Conservation (phyloP, 2,888 invertebrate genomes). For the Chaetoderma sp. region DNA sequence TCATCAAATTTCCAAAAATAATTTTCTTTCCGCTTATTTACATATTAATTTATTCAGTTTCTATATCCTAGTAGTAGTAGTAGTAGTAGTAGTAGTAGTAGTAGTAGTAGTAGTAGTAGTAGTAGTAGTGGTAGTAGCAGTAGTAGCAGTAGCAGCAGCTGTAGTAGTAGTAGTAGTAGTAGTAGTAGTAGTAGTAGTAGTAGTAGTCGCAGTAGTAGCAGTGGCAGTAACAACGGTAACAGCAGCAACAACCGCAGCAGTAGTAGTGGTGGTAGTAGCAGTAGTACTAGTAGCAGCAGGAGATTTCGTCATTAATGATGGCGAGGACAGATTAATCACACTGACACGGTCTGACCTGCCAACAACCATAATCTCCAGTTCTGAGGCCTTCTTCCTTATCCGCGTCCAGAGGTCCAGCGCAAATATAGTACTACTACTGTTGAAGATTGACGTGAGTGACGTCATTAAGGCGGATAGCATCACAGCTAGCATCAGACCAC, state of each 20-base stretch:
- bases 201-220: no score
- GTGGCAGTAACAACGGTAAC: background rate
- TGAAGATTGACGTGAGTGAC: slow-evolving; percentile 61
- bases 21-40: no score
- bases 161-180: background rate
- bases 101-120: slow-evolving; percentile 3
- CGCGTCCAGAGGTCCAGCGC: slow-evolving; percentile 60
- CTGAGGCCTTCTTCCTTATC: slow-evolving; percentile 48
- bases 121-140: no score
- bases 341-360: slow-evolving; percentile 45
- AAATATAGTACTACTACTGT: slow-evolving; percentile 59
- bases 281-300: background rate
- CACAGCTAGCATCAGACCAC: slow-evolving; percentile 62
- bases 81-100: slow-evolving; percentile 1
- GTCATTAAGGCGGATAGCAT: slow-evolving; percentile 61
- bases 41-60: no score
- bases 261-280: no score
- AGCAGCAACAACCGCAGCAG: no score
- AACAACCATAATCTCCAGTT: slow-evolving; percentile 58
- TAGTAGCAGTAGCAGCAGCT: background rate
- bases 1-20: no score
- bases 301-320: no score
- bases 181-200: no score
- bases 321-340: no score
- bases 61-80: no score